These are phyloP conservation scores for Enteromius argenteus DNA, from an alignment of 2,797 vertebrate species.

Conservation along the genomic window DNA sequence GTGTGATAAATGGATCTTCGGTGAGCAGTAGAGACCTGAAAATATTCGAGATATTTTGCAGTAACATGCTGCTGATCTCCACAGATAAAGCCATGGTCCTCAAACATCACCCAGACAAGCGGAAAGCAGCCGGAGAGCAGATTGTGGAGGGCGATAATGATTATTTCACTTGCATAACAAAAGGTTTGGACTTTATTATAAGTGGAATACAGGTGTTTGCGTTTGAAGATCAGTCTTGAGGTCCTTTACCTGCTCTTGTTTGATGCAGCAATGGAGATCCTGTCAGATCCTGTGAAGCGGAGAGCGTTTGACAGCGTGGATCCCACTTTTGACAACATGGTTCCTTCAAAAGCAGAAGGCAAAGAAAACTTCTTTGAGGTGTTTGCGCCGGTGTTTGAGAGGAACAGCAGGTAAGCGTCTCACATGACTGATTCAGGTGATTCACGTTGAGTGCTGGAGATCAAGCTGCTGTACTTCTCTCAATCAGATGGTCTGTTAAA, in stretches of 20 bases:
- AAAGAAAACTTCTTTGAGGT: slow-evolving; percentile 94
- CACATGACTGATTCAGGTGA: not conserved
- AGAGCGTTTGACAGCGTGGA: slow-evolving; percentile 97
- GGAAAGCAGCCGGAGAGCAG: slow-evolving; percentile 97
- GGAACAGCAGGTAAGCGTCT: slow-evolving; percentile 87
- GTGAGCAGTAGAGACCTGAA: not conserved
- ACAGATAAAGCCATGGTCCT: slow-evolving; percentile 97
- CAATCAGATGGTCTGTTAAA: slow-evolving; percentile 89
- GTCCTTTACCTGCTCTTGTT: not conserved
- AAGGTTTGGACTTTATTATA: slow-evolving; percentile 67
- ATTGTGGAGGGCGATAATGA: slow-evolving; percentile 97
- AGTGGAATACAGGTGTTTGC: not conserved
- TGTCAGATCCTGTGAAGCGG: slow-evolving; percentile 93
- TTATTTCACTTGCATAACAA: slow-evolving; percentile 88
- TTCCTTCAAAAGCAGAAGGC: slow-evolving; percentile 93
- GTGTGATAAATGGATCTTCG: not conserved
- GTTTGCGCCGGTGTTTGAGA: slow-evolving; percentile 90
- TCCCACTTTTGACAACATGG: slow-evolving; percentile 93
- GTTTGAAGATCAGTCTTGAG: not conserved
- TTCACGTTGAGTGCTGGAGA: not conserved
- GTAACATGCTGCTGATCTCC: slow-evolving; percentile 9
- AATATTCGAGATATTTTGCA: not conserved
- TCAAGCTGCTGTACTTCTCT: not conserved
- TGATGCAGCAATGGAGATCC: slow-evolving; percentile 88
- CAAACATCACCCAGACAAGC: slow-evolving; percentile 98